Evolutionary conservation across 2,888 invertebrate species (phyloP), one percentile per base, ranked within the genome.

Genomic region (Aphidoletes aphidimyza): DNA sequence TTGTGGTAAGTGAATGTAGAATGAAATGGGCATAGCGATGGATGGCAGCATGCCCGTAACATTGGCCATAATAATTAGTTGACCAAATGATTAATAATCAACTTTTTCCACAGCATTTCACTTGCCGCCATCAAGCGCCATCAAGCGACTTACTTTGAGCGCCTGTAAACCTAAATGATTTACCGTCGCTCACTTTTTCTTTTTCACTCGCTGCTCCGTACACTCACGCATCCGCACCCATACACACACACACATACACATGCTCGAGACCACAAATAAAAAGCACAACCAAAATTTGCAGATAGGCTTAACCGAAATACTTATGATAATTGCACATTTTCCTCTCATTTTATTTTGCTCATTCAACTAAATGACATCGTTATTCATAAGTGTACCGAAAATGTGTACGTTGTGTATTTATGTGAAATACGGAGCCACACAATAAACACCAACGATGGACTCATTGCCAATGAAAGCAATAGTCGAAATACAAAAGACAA

Each of bases 71-170:
- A 69, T 69, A 54, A 54, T 54, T 54, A 26, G 54, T 22, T 30
- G 69, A 69, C 42, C 42, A 42, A 30, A 30, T 69, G 69, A 69
- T 69, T 69, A 69, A 69, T 69, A 69, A 69, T 69, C 69, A 69
- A 69, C 30, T 30, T 69, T 11, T 69, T 69, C 69, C 26, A 30
- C 69, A 17, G 1, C 34, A 69, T 69, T 30, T 30, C 69, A 69
- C 69, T 1, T 69, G 1, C 2, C 22, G 19, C 47, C 19, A 9
- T 47, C 8, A 9, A 47, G 22, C n/a, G 22, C 54, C 6, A n/a
- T n/a, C n/a, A n/a, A n/a, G n/a, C n/a, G n/a, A n/a, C n/a, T n/a
- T n/a, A n/a, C n/a, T n/a, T n/a, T n/a, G n/a, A n/a, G n/a, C n/a
- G n/a, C n/a, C n/a, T n/a, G n/a, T n/a, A n/a, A n/a, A n/a, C n/a